Conservation (phyloP, 2,113 vertebrate genomes). For the Trogon melanurus region DNA sequence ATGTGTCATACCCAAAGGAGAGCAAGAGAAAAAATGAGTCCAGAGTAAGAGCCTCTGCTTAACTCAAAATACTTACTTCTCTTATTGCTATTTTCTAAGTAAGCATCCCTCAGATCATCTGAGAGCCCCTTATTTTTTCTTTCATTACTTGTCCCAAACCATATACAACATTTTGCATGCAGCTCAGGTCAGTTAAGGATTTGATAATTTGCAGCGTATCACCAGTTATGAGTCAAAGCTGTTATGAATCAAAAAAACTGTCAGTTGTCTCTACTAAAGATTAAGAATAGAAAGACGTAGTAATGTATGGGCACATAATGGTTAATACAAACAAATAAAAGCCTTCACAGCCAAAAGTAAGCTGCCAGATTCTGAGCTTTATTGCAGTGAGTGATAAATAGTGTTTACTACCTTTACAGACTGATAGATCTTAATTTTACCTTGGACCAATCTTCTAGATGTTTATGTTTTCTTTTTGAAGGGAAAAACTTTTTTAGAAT, state of each 20-base stretch:
- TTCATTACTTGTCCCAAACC: not conserved
- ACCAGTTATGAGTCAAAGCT: not conserved
- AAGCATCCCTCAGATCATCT: not conserved
- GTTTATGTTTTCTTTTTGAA: not conserved
- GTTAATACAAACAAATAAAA: not conserved
- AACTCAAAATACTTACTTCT: not conserved
- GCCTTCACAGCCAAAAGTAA: not conserved
- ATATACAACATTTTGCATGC: not conserved
- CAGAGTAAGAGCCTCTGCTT: not conserved
- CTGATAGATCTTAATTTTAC: not conserved
- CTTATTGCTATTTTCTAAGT: not conserved
- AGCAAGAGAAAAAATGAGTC: not conserved
- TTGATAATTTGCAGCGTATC: not conserved
- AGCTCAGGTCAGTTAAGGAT: not conserved
- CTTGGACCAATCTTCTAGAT: not conserved
- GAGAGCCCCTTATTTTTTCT: not conserved
- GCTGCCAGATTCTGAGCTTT: not conserved
- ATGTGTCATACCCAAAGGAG: not conserved
- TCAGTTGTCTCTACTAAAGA: not conserved
- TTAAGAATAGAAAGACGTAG: not conserved
- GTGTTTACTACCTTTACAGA: not conserved
- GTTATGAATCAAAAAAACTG: not conserved
- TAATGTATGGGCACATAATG: not conserved
- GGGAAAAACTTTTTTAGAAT: not conserved
- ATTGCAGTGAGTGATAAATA: accelerated